Base-by-base conservation (phyloP, 2,797 vertebrate genomes). In the Heterohyrax brucei region DNA sequence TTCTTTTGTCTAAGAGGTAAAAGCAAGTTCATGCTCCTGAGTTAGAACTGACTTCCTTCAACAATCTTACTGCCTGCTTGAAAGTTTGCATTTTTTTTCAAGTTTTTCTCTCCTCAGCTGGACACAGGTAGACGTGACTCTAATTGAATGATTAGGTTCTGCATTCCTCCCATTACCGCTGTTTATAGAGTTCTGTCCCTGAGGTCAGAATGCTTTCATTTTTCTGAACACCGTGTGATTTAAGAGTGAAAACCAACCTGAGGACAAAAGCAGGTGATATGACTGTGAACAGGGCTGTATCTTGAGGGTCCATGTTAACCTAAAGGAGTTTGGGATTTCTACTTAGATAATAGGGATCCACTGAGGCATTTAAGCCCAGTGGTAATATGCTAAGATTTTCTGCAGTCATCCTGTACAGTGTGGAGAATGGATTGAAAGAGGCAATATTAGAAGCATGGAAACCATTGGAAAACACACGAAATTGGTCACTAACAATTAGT, bases 301-400 rank as follows among this genome's bases (percentile, higher is more conserved):
- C 62, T 91, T 18, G 4, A 93, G 12, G 30, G 16, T 56, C 39
- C 10, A 64, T 68, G 0, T 70, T 68, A 89, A 89, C 39, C 44
- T 80, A 56, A 76, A 89, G 33, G 44, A 83, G 53, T 50, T 84
- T 91, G 10, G 28, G 72, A 70, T 66, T 83, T 76, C 46, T 94
- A 33, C 44, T 89, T 76, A 85, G 59, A 39, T 3, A 59, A 50
- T 7, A 94, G 30, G 30, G 46, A 59, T 28, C 26, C n/a, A 64
- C 22, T n/a, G 5, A 80, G 39, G n/a, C 33, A 62, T 64, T 94
- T 19, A n/a, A 83, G 46, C 33, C 61, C 73, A 56, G 16, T 46
- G 62, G 4, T n/a, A 56, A 39, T 30, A 84, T 50, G 44, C 75
- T 91, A 39, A 61, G 16, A 79, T 81, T 79, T 86, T 12, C 39